phyloP scores from a whole-genome alignment of 2,888 invertebrate species.

The Microplitis manilae region DNA sequence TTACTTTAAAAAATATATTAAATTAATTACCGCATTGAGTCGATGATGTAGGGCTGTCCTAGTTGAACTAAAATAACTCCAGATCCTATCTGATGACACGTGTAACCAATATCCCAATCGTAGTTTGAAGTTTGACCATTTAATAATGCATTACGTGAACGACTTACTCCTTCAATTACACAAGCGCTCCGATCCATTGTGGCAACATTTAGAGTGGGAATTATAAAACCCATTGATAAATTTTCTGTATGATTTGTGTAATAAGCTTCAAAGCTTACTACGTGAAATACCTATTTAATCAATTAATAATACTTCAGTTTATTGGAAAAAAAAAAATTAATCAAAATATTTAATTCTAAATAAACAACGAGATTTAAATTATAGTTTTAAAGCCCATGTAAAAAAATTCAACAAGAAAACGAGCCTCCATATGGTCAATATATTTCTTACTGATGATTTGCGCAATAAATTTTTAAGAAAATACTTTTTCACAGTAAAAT shows the following conservation, averaged over 20 bases:
- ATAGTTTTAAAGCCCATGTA: too few relatives aligned
- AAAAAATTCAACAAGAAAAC: too few relatives aligned
- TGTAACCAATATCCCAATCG: conserved; percentile 99
- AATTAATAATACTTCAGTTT: neutral
- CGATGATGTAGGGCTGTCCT: conserved; percentile 94
- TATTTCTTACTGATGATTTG: too few relatives aligned
- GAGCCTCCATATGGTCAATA: too few relatives aligned
- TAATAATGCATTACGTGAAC: conserved; percentile 93
- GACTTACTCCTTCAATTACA: conserved; percentile 96
- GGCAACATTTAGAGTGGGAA: conserved; percentile 93
- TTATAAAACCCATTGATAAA: conserved; percentile 82
- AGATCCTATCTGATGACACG: conserved; percentile 95
- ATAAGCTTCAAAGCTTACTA: conserved; percentile 92
- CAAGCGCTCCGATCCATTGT: conserved; percentile 91
- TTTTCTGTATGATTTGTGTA: conserved; percentile 85
- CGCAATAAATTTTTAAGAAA: too few relatives aligned
- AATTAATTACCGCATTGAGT: conserved; percentile 80
- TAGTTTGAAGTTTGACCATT: conserved; percentile 96
- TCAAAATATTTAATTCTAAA: too few relatives aligned
- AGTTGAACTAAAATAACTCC: conserved; percentile 96
- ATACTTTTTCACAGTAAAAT: too few relatives aligned
- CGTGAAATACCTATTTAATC: conserved; percentile 84
- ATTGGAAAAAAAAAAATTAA: neutral
- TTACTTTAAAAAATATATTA: conserved; percentile 6
- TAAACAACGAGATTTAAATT: too few relatives aligned